Percentiles rank a stretch among this genome's conserved stretches.
phyloP scores from a whole-genome alignment of 2,797 vertebrate species.

The Enteromius anoplus region DNA sequence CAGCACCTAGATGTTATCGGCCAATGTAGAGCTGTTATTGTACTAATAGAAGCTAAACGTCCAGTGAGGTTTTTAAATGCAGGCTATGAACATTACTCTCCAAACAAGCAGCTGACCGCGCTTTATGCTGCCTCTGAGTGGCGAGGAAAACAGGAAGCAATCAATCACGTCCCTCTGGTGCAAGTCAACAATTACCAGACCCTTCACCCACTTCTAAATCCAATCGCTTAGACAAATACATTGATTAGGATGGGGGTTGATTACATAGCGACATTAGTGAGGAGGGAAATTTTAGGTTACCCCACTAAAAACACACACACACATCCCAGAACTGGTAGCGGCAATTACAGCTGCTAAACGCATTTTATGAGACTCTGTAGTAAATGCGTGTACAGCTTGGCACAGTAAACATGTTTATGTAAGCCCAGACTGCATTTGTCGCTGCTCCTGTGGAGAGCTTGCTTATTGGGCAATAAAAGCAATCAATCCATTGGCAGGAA shows the following conservation, averaged over 20 bases:
- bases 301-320: constrained; percentile 5
- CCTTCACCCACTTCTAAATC: constrained; percentile 74
- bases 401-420: constrained; percentile 66
- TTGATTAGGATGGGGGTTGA: constrained; percentile 67
- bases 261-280: constrained; percentile 56
- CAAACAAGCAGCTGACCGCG: constrained; percentile 39
- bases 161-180: constrained; percentile 73
- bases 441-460: constrained; percentile 60
- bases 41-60: constrained; percentile 11
- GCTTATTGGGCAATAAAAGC: constrained; percentile 73
- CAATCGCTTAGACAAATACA: constrained; percentile 72
- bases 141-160: constrained; percentile 73
- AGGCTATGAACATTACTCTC: not conserved
- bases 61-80: constrained; percentile 24
- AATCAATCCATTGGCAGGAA: constrained; percentile 73
- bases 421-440: constrained; percentile 63
- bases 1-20: not conserved
- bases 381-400: constrained; percentile 59
- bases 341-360: constrained; percentile 49
- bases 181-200: constrained; percentile 79
- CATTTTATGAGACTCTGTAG: constrained; percentile 47
- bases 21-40: not conserved
- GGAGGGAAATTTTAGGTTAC: not conserved
- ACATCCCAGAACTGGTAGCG: not conserved
- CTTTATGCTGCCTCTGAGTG: constrained; percentile 60